Evolutionary conservation across 2,113 vertebrate species (phyloP).

Genomic region (Actenoides lindsayi): DNA sequence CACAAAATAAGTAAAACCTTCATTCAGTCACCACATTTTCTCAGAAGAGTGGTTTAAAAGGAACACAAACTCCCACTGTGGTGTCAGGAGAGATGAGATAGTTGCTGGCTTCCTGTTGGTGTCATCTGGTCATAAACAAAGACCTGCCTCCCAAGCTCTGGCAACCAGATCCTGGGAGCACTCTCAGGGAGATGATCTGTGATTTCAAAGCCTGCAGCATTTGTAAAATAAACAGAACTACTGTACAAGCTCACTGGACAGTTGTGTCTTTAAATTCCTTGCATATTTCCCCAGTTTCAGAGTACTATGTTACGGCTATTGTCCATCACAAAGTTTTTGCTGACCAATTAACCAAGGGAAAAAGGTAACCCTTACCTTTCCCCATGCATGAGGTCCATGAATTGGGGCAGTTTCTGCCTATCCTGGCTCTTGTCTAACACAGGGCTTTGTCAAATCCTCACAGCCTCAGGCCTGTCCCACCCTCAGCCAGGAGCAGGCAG

Average conservation of each 20-base stretch:
- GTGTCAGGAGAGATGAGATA: not conserved
- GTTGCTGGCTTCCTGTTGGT: not conserved
- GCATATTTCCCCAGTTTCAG: not conserved
- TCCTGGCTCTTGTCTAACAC: not conserved
- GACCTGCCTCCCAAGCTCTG: not conserved
- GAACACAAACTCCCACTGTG: not conserved
- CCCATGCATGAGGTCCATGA: not conserved
- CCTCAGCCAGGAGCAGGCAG: not conserved
- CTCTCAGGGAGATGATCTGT: not conserved
- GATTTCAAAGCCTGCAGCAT: not conserved
- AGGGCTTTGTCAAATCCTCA: not conserved
- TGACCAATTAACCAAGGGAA: accelerated
- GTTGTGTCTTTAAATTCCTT: not conserved
- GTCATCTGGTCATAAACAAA: not conserved
- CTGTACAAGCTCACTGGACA: not conserved
- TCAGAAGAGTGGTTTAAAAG: not conserved
- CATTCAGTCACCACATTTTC: not conserved
- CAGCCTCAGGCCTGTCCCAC: not conserved
- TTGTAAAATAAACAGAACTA: not conserved
- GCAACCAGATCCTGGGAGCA: not conserved
- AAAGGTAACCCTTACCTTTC: not conserved
- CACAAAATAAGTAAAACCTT: not conserved
- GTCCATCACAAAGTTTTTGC: not conserved
- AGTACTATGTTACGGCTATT: not conserved
- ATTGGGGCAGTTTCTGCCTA: not conserved